Evolutionary conservation across 2,797 vertebrate species (phyloP), one percentile per base, ranked within the genome.

Genomic region (Alosa sapidissima): DNA sequence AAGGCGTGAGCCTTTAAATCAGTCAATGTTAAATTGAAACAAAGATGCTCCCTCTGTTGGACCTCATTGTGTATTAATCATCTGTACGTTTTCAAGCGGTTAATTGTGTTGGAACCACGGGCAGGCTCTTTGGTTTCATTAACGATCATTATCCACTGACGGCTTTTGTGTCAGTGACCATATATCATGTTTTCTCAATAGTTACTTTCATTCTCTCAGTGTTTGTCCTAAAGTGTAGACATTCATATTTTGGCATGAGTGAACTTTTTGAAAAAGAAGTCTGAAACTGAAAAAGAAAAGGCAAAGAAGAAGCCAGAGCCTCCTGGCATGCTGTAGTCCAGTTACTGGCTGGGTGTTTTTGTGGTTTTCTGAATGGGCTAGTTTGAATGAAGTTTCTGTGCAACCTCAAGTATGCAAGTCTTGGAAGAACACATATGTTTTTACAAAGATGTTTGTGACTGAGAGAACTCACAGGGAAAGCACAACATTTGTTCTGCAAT

Each of bases 381-480:
- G 89, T 93, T 92, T 88, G 88, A 91, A 89, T 90, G 75, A 41
- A 85, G 28, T 62, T 85, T 85, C 85, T 89, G 75, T 78, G 86
- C 0, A 88, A 92, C 92, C 93, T 93, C 93, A 93, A 91, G 4
- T 91, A 93, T 94, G 92, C 52, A 87, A 87, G 91, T 36, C 72
- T 55, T 51, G 51, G 51, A 33, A 48, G 83, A 51, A 45, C 58
- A 33, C 41, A 16, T 85, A 82, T 75, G 85, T 91, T 91, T 93
- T 92, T 87, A 89, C 87, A 87, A 36, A 89, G 52, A 90, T 88
- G 82, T 90, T 90, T 89, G 89, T 82, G 82, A 85, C 85, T 54
- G 0, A 33, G 90, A 88, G 41, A 41, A 16, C 90, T 91, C 49
- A 13, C 88, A 55, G 85, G 87, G 89, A 86, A 86, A 82, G 68